Percentiles rank a stretch among this genome's conserved stretches.
Conservation (phyloP, 1,140 invertebrate genomes). For the Camponotus floridanus region DNA sequence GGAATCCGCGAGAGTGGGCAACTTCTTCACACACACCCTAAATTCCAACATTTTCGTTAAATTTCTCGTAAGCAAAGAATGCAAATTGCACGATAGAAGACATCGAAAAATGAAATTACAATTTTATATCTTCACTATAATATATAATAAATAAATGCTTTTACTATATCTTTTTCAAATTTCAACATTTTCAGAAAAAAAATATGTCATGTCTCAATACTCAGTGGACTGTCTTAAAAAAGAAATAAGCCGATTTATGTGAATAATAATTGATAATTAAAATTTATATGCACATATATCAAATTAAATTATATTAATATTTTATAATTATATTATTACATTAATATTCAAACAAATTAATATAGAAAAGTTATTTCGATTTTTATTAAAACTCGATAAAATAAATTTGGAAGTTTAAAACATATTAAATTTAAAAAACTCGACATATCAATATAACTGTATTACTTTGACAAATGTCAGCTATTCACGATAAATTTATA, state of each 20-base stretch:
- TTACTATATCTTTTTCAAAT: neutral
- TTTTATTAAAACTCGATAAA: neutral
- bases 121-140: neutral
- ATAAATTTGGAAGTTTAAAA: no score
- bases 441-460: no score
- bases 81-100: neutral
- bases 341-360: neutral
- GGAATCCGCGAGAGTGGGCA: constrained; percentile 23
- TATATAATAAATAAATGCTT: neutral
- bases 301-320: no score
- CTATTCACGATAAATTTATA: neutral
- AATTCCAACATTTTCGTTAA: neutral
- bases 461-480: neutral
- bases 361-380: neutral
- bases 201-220: neutral
- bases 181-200: neutral
- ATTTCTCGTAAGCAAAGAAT: neutral
- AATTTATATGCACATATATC: neutral
- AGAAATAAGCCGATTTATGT: neutral
- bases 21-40: constrained; percentile 43
- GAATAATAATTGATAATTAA: neutral
- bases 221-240: neutral
- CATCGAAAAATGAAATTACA: neutral
- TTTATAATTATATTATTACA: neutral
- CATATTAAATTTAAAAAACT: no score